phyloP scores from a whole-genome alignment of 1,140 invertebrate genomes.

The Drosophila repletoides region DNA sequence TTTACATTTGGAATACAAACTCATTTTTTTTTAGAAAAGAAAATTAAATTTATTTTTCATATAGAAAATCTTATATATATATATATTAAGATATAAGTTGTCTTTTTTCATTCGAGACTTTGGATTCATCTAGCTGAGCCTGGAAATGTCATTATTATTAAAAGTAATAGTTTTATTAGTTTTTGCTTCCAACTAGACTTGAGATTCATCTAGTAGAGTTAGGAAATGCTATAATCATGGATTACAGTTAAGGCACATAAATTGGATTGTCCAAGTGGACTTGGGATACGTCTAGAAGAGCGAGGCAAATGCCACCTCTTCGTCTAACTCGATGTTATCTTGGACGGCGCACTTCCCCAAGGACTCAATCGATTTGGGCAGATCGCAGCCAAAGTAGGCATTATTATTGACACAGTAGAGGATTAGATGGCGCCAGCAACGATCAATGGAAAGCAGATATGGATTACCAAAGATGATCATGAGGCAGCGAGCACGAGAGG shows the following conservation, averaged over 20 bases:
- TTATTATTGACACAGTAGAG: slow-evolving; percentile 86
- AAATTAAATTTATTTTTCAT: not conserved
- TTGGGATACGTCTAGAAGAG: too few species aligned
- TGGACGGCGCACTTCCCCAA: too few species aligned
- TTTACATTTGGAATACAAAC: not conserved
- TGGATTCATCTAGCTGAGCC: slow-evolving; percentile 1
- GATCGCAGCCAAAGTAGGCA: slow-evolving; percentile 87
- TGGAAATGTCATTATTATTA: not conserved
- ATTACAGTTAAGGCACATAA: too few species aligned
- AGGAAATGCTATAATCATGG: too few species aligned
- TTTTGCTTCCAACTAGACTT: too few species aligned
- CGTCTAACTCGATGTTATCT: too few species aligned
- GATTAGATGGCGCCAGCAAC: slow-evolving; percentile 88
- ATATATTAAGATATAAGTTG: not conserved
- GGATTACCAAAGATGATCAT: slow-evolving; percentile 93
- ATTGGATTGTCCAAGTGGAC: too few species aligned
- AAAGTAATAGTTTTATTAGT: too few species aligned
- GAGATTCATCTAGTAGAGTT: too few species aligned
- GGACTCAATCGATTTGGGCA: too few species aligned
- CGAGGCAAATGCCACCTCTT: too few species aligned
- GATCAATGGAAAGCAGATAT: slow-evolving; percentile 87
- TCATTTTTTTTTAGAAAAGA: not conserved
- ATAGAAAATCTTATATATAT: not conserved
- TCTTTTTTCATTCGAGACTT: not conserved
- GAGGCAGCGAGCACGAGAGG: slow-evolving; percentile 91